Evolutionary conservation across 53 echinoderm and acorn worm species (phyloP).

Genomic region (Holothuria leucospilota): DNA sequence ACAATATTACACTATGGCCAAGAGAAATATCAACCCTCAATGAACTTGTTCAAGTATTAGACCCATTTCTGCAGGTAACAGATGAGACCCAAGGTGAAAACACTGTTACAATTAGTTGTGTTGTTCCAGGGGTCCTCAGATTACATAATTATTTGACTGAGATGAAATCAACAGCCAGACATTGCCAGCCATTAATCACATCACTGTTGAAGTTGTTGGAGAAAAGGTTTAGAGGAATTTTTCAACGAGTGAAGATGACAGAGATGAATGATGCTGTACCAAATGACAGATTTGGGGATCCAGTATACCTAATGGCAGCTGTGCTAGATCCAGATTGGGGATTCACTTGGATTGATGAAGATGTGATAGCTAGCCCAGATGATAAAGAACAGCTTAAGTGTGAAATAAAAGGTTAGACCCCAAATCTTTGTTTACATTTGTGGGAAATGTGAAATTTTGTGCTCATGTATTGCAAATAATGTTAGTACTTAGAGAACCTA

Average conservation of each 20-base stretch:
- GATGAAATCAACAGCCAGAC: neutral
- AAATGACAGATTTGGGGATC: slow-evolving; percentile 45
- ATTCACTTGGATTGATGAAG: slow-evolving; percentile 54
- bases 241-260: neutral
- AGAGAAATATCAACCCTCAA: slow-evolving; percentile 39
- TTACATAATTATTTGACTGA: neutral
- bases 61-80: slow-evolving; percentile 50
- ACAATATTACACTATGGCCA: neutral
- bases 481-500: too few relatives aligned
- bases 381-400: too few relatives aligned
- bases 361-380: too few relatives aligned
- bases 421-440: too few relatives aligned
- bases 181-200: neutral
- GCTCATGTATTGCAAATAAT: too few relatives aligned
- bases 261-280: slow-evolving; percentile 10
- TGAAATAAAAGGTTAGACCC: too few relatives aligned
- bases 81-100: slow-evolving; percentile 36
- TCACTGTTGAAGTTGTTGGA: neutral
- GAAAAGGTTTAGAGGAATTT: slow-evolving; percentile 38
- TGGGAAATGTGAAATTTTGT: too few relatives aligned
- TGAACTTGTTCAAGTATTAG: slow-evolving; percentile 39
- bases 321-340: slow-evolving; percentile 52
- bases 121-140: neutral
- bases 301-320: slow-evolving; percentile 27
- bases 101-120: neutral